Evolutionary conservation across 2,113 vertebrate species (phyloP).

Genomic region (Oreochromis spilurus): DNA sequence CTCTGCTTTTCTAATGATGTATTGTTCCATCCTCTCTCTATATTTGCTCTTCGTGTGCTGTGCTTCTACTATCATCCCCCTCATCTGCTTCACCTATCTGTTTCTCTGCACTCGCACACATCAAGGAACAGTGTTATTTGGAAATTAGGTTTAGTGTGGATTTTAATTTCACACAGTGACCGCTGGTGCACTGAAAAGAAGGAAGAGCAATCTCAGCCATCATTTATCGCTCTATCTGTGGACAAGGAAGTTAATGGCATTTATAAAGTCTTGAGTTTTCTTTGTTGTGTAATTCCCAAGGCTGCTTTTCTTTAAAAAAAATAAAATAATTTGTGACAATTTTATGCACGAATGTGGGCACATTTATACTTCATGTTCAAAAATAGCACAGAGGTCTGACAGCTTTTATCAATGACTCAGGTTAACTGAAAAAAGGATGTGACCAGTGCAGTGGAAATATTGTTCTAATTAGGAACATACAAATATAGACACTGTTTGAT

Average conservation of each 20-base stretch:
- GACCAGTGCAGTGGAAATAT: not conserved
- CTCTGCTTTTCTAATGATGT: constrained; percentile 9
- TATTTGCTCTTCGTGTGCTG: not conserved
- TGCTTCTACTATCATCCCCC: not conserved
- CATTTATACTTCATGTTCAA: not conserved
- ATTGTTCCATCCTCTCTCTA: constrained; percentile 10
- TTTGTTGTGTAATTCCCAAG: not conserved
- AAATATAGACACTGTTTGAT: not conserved
- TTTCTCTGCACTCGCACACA: not conserved
- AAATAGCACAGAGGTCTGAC: not conserved
- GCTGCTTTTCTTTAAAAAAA: not conserved
- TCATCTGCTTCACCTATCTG: not conserved
- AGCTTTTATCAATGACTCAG: not conserved
- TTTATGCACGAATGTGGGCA: not conserved
- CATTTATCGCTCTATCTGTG: not conserved
- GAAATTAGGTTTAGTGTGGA: not conserved
- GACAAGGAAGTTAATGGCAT: not conserved
- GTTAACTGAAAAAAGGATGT: not conserved
- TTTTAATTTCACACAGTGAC: constrained; percentile 6
- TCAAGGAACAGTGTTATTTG: not conserved
- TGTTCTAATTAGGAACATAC: not conserved
- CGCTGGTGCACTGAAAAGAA: not conserved
- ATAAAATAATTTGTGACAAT: not conserved
- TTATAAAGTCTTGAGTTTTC: not conserved
- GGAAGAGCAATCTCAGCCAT: not conserved